Evolutionary conservation across 30 jellyfish, hydroid and myxozoan genomes (phyloP).

Genomic region (Rhopilema esculentum): DNA sequence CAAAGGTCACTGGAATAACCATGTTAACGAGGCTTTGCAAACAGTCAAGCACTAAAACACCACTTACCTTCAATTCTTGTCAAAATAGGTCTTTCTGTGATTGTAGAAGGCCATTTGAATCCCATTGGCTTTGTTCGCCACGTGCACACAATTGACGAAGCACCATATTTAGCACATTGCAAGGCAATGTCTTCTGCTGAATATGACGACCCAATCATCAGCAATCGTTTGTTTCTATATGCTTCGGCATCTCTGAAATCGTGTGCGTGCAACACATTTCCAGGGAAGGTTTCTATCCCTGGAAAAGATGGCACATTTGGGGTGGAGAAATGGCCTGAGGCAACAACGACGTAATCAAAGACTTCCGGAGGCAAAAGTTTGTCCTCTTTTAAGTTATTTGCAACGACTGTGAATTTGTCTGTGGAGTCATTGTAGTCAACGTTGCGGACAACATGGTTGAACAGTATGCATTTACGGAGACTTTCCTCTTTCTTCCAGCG

Average conservation of each 20-base stretch:
- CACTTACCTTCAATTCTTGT: conserved; percentile 30
- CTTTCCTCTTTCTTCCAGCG: conserved; percentile 45
- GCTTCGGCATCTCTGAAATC: conserved; percentile 74
- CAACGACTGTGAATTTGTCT: conserved; percentile 50
- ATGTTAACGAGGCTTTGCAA: too few species aligned
- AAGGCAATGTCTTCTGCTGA: conserved; percentile 90
- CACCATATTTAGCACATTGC: conserved; percentile 82
- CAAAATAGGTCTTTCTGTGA: conserved; percentile 59
- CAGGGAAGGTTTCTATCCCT: conserved; percentile 77
- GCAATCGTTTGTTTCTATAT: conserved; percentile 39
- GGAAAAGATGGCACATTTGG: conserved; percentile 75
- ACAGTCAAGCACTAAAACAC: too few species aligned
- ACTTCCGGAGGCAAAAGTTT: conserved; percentile 1
- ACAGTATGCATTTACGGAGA: conserved; percentile 26
- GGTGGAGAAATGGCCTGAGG: conserved; percentile 79
- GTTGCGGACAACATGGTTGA: conserved; percentile 62
- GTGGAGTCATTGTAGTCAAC: conserved; percentile 50
- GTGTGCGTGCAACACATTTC: conserved; percentile 80
- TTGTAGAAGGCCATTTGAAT: conserved; percentile 78
- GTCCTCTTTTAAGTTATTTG: conserved; percentile 37
- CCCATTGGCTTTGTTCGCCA: conserved; percentile 78
- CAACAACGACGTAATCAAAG: conserved; percentile 78
- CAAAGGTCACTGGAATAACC: too few species aligned
- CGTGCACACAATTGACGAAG: conserved; percentile 40
- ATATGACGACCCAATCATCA: conserved; percentile 70